These are phyloP conservation scores for Cantharis rustica DNA, from an alignment of 2,888 invertebrate species.

Conservation along the genomic window DNA sequence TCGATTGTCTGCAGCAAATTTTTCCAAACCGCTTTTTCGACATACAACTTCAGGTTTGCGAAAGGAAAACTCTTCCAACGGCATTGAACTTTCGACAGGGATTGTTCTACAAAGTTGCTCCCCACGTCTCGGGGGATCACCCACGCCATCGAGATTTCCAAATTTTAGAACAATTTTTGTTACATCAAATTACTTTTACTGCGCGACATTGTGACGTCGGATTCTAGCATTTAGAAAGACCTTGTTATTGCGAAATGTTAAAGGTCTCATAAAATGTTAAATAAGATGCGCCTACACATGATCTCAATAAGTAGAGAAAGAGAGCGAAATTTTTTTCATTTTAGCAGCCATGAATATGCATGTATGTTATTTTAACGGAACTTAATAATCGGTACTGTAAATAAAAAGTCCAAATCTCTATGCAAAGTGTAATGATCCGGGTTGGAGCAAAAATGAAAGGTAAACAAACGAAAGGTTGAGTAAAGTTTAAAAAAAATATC, in stretches of 20 bases:
- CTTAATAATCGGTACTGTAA: neutral
- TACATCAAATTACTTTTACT: neutral
- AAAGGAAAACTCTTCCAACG: neutral
- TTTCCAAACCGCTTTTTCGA: neutral
- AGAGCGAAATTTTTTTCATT: neutral
- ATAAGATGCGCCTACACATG: conserved; percentile 26
- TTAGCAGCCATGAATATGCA: neutral
- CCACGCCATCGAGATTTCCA: neutral
- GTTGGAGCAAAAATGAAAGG: neutral
- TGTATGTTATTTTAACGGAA: neutral
- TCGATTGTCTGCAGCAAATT: neutral
- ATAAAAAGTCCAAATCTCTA: neutral
- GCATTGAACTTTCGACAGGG: neutral
- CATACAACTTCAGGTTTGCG: neutral
- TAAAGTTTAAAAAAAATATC: neutral
- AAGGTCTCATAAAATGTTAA: conserved; percentile 14
- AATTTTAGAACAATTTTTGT: neutral
- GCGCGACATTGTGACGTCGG: neutral
- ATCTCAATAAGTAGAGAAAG: conserved; percentile 23
- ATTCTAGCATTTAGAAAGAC: conserved; percentile 10
- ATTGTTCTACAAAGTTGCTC: neutral
- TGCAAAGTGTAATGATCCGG: neutral
- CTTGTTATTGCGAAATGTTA: conserved; percentile 28
- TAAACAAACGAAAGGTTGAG: neutral
- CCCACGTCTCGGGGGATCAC: neutral